Evolutionary conservation across 2,797 vertebrate species (phyloP).

Genomic region (Carcharodon carcharias): DNA sequence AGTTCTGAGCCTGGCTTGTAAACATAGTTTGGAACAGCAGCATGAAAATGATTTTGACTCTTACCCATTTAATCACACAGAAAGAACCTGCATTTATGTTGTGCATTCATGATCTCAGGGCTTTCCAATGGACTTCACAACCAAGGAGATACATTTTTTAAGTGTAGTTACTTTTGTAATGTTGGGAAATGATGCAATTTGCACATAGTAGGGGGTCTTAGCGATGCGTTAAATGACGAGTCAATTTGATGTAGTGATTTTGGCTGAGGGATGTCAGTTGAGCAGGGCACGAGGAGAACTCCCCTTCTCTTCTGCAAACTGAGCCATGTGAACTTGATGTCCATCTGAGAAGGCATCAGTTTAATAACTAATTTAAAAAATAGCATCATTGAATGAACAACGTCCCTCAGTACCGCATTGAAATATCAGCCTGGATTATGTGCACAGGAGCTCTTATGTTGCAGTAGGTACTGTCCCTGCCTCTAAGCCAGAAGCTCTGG

Average conservation of each 20-base stretch:
- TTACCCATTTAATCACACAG: neutral
- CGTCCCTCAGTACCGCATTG: neutral
- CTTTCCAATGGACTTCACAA: no score
- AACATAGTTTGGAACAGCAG: neutral
- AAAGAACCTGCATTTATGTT: neutral
- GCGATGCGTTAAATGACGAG: neutral
- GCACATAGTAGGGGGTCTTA: neutral
- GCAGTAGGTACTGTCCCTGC: no score
- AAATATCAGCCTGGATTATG: neutral
- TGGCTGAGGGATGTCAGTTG: neutral
- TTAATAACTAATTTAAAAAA: neutral
- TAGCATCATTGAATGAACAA: neutral
- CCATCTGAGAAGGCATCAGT: neutral
- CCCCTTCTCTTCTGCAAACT: neutral
- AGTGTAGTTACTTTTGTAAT: neutral
- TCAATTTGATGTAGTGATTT: neutral
- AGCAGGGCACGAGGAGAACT: neutral
- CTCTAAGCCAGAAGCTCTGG: no score
- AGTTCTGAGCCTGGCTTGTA: neutral
- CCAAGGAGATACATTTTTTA: neutral
- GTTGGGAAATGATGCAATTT: neutral
- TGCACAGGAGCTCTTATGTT: no score
- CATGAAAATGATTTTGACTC: neutral
- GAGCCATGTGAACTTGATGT: neutral
- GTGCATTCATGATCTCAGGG: neutral